Conservation (phyloP, 2,888 invertebrate species). For the Sturmia bella region DNA sequence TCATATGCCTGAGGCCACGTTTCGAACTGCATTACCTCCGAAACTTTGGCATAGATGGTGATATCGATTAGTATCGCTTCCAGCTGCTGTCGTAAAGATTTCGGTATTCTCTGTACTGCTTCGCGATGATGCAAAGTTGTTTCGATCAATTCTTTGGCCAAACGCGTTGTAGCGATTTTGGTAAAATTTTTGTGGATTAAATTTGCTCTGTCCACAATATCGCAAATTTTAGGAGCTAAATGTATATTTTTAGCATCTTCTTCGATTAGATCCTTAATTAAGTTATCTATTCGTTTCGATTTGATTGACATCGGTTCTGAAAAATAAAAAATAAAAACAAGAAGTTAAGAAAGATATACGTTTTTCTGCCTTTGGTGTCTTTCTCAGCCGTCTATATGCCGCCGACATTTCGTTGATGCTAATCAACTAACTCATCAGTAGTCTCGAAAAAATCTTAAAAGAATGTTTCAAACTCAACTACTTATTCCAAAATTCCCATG, state of each 20-base stretch:
- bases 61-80: slow-evolving; percentile 85
- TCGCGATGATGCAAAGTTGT: slow-evolving; percentile 82
- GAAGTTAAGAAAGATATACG: neutral
- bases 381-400: too few relatives aligned
- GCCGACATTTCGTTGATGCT: too few relatives aligned
- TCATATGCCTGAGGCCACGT: slow-evolving; percentile 85
- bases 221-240: slow-evolving; percentile 74
- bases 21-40: slow-evolving; percentile 83
- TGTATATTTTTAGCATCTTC: slow-evolving; percentile 76
- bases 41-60: slow-evolving; percentile 85
- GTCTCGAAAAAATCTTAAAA: too few relatives aligned
- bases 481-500: too few relatives aligned
- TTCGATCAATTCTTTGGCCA: slow-evolving; percentile 80
- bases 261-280: slow-evolving; percentile 74
- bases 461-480: too few relatives aligned
- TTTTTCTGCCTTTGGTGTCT: too few relatives aligned
- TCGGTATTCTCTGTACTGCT: slow-evolving; percentile 79
- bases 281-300: slow-evolving; percentile 72
- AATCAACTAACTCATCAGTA: too few relatives aligned
- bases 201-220: slow-evolving; percentile 75
- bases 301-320: slow-evolving; percentile 42
- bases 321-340: too few relatives aligned
- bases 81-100: slow-evolving; percentile 79
- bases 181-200: slow-evolving; percentile 78
- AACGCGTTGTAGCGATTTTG: slow-evolving; percentile 77